Base-by-base conservation (phyloP, 1,140 invertebrate species). In the Sinonovacula constricta region DNA sequence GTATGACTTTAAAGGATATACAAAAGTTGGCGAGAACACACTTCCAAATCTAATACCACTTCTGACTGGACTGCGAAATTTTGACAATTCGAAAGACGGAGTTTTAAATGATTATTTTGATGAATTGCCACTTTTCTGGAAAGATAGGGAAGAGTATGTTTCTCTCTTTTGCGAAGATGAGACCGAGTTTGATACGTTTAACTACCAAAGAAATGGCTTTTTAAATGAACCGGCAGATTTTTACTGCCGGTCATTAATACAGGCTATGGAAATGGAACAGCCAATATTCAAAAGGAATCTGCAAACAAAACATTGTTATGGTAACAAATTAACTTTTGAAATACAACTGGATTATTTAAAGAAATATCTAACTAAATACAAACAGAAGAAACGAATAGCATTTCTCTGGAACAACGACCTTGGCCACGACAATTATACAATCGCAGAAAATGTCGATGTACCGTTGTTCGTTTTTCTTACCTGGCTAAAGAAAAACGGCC, bases 101-200 rank as follows among this genome's bases (percentile, higher is more conserved):
- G 51, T n/a, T n/a, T n/a, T 49, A 26, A 70, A 28, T 0, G 45
- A 69, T 0, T 84, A 65, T 66, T 69, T 67, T 3, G 81, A 84
- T 51, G 36, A 56, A 3, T 81, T 65, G 28, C 71, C 78, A 18
- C 81, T 88, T 49, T 69, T 88, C 12, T 88, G 86, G 88, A 88
- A 87, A 67, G 54, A 83, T 22, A 89, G 80, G 94, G n/a, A 93
- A 90, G 36, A 92, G 94, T 97, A 95, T 86, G 92, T 94, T 0
- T 97, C 97, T 0, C 94, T 94, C 1, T 95, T 95, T 68, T 94
- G 93, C 0, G 96, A 97, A 92, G 96, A 98, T 88, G 92, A 92
- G 3, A 93, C 94, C 0, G 89, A 91, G 28, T 94, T 97, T 39
- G 94, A 94, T 3, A 95, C 95, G 0, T 98, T 97, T 83, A 96